Evolutionary conservation across 30 jellyfish, hydroid and myxozoan species (phyloP), one percentile per base, ranked within the genome.

Genomic region (Mastigias papua): DNA sequence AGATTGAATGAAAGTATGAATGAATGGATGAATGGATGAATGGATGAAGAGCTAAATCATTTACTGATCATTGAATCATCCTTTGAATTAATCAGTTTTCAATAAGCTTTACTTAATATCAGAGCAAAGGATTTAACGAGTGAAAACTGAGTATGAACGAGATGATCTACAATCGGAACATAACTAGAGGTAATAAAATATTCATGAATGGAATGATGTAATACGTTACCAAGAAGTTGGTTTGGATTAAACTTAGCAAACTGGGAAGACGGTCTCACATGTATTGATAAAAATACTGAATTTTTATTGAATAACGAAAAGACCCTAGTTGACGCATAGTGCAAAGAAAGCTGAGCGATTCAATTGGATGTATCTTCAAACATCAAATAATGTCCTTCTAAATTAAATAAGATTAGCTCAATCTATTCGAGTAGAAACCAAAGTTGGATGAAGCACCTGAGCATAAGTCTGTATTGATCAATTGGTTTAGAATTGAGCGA

Each of bases 311-410:
- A 20, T 7, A 23, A 6, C 2, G 35, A 1, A 10, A 63, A 63
- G 42, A 20, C 23, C 42, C 23, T 63, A 63, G 74, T 27, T 63
- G 74, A 63, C 74, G 42, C 4, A 63, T 27, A 37, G 22, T 63
- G 13, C 21, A 63, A n/a, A n/a, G 74, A 28, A 63, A 19, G 3
- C n/a, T 6, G 42, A 63, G 42, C 6, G 74, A 23, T 1, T 63
- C 21, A 1, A 63, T 22, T 63, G 74, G n/a, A 63, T 63, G 46
- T 63, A 63, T 23, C 74, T 11, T 63, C 74, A 63, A 63, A 63
- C 67, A 63, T 25, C 74, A 63, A 63, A 63, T 27, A 51, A 63
- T 27, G 42, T 63, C 21, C 37, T 63, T 23, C 37, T 21, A 63
- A 63, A 28, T 63, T 22, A 25, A 63, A 63, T 63, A 63, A 63